Base-by-base conservation (phyloP, 2,888 invertebrate species). In the Elysia crispata region DNA sequence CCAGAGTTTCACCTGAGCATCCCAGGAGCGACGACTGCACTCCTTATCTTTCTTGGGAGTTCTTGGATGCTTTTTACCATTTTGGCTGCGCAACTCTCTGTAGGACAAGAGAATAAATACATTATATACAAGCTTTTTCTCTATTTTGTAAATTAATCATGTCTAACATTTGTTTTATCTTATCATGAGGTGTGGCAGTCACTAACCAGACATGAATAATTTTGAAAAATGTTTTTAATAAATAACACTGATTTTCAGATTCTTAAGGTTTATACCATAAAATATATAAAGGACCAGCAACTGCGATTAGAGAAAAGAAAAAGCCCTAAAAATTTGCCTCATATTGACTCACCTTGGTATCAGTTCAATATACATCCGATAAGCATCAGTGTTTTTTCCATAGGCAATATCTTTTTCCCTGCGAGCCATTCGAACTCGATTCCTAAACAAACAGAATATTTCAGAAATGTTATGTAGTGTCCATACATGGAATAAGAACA, bases 381-480 rank as follows among this genome's bases (percentile, higher is more conserved):
- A 98, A 62, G 96, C 96, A 84, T 95, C 92, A 41, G 98, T 98
- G 89, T 97, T 97, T 93, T 97, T 98, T 18, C 98, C 98, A 93
- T 96, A 98, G 92, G 97, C 97, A 88, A 98, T 96, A 93, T 97
- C 97, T 92, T 98, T 98, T 90, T 97, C 97, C 66, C 98, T 94
- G 83, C 98, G 94, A 62, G 94, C 93, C 81, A 98, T 92, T 31
- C 49, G 64, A 18, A 76, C 23, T 49, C 25, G 13, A 18, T 80
- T 69, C 1, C 80, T 79, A 57, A 23, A 23, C 15, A 70, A 41
- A 41, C 41, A 11, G 41, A 41, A 41, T 3, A 41, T 41, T 6
- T 41, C 41, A 41, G 11, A 3, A 41, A n/a, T n/a, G n/a, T n/a
- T n/a, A n/a, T n/a, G n/a, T n/a, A n/a, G n/a, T n/a, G n/a, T n/a